Evolutionary conservation across 2,797 vertebrate genomes (phyloP), one percentile per base, ranked within the genome.

Genomic region (Xenops minutus): DNA sequence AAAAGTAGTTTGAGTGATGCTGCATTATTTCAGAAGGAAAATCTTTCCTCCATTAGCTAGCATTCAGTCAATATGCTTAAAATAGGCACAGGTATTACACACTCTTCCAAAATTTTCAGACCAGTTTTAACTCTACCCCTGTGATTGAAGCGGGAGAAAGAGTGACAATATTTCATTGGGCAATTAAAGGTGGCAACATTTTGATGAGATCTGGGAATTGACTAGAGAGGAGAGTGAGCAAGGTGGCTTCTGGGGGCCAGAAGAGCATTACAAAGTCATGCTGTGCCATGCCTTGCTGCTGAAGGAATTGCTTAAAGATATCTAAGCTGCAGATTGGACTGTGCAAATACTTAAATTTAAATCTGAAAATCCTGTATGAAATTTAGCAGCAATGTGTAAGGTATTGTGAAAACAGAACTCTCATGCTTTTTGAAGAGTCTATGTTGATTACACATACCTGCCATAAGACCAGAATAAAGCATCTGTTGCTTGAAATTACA

Each of bases 1-100:
- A 95, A 94, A 97, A 95, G 91, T 94, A 93, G 88, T 95, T 94
- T 94, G 95, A 88, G 76, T 73, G 92, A 92, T 74, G 88, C 26
- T 62, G 80, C 76, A 34, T 92, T 93, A 94, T 93, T 92, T 82
- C 48, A 81, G 80, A 96, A 96, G 95, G 91, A 83, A 96, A 96
- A 94, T 44, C 21, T 81, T 95, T 94, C 69, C 85, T 95, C 94
- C 78, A n/a, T 93, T 85, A 93, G 39, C 61, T 93, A 85, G 21
- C 74, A 58, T 94, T 89, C 94, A 94, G 74, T 96, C 85, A 92
- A 92, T 74, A 32, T 54, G 56, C 49, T 95, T 94, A 95, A 68
- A 81, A 84, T 27, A 56, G 12, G 39, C n/a, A 4, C 20, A 9
- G 4, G 18, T 44, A 62, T 92, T 95, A 90, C 55, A 5, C n/a